Percentiles rank a stretch among this genome's conserved stretches.
Conservation (phyloP, 2,888 invertebrate genomes). For the Phytoseiulus persimilis region DNA sequence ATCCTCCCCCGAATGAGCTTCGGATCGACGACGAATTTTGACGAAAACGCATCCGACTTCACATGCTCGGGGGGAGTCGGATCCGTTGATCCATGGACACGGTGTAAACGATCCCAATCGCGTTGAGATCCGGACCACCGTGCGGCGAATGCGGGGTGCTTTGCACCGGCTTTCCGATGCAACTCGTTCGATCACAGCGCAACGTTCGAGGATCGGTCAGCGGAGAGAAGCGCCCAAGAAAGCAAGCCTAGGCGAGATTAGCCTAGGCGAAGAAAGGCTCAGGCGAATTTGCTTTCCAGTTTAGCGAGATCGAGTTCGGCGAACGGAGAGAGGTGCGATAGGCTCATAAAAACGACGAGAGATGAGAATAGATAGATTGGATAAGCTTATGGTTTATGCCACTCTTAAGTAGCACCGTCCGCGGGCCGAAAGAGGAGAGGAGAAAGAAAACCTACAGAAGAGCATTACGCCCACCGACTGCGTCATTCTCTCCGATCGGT, state of each 20-base stretch:
- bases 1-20: no score
- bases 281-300: neutral
- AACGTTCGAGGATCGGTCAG: neutral
- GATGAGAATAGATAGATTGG: neutral
- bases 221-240: neutral
- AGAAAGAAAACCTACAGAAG: neutral
- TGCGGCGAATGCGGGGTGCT: no score
- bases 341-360: neutral
- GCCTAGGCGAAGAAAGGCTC: neutral
- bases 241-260: neutral
- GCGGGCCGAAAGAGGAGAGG: neutral
- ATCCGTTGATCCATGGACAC: no score
- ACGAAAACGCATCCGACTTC: no score
- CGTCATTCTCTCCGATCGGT: neutral
- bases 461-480: constrained; percentile 5
- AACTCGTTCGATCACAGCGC: no score
- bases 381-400: neutral
- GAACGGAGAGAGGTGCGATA: neutral
- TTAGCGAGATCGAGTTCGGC: neutral
- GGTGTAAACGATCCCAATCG: no score
- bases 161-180: no score
- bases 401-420: neutral
- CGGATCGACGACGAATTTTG: no score
- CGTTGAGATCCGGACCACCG: no score
- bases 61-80: no score